Conservation (phyloP, 2,113 vertebrate genomes). For the Zosterops hypoxanthus region DNA sequence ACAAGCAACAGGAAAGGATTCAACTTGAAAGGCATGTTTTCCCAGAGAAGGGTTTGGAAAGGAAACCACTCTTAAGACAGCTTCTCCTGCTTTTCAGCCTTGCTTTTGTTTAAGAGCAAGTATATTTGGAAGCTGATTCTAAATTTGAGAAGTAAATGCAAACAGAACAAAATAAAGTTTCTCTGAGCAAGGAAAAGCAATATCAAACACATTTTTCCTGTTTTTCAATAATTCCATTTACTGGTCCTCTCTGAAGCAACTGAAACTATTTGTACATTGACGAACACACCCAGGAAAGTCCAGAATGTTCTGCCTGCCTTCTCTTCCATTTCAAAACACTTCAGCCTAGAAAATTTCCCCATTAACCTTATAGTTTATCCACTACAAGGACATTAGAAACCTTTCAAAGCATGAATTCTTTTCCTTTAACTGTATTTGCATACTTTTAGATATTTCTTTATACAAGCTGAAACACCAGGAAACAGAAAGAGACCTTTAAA, state of each 20-base stretch:
- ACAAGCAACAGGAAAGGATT: background rate
- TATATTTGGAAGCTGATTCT: background rate
- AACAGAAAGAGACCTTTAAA: background rate
- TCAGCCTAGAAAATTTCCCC: background rate
- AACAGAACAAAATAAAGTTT: background rate
- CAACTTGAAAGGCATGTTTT: background rate
- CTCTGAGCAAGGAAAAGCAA: background rate
- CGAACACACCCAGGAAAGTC: background rate
- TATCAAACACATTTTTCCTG: background rate
- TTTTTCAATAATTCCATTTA: background rate
- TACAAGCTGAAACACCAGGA: background rate
- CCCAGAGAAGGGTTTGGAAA: background rate
- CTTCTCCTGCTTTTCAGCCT: background rate
- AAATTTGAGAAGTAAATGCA: background rate
- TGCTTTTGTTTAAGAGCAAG: background rate
- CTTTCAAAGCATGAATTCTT: background rate
- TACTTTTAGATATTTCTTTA: background rate
- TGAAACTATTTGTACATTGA: background rate
- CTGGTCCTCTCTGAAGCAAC: background rate
- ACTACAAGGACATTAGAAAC: background rate
- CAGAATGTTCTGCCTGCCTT: background rate
- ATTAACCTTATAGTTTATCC: background rate
- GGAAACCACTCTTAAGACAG: background rate
- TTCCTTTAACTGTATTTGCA: background rate
- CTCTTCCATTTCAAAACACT: background rate